phyloP scores from a whole-genome alignment of 2,888 invertebrate species.

The Onthophagus sagittarius region DNA sequence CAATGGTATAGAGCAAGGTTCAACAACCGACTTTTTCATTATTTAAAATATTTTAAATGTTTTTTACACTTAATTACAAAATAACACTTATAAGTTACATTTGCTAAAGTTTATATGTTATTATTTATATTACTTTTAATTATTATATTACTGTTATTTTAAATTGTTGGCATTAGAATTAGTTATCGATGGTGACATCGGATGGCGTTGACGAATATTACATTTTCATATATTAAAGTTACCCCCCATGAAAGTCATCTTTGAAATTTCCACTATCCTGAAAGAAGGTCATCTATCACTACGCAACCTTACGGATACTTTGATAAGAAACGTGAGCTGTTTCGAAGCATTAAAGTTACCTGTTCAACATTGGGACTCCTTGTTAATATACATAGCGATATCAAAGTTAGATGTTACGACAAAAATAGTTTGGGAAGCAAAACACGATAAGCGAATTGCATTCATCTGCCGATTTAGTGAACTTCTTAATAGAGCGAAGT shows the following conservation, averaged over 20 bases:
- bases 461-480: background rate
- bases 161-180: no score
- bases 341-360: constrained; percentile 1
- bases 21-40: no score
- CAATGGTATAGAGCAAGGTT: no score
- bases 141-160: no score
- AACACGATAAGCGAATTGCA: background rate
- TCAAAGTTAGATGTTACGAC: constrained; percentile 8
- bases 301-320: constrained; percentile 2
- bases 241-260: no score
- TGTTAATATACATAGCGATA: constrained; percentile 3
- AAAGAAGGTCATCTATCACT: constrained; percentile 1
- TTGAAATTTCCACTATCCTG: background rate
- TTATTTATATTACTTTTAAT: no score
- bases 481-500: background rate
- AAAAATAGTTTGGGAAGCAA: constrained; percentile 14
- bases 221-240: background rate
- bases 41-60: no score
- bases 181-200: no score
- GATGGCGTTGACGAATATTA: background rate
- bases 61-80: no score
- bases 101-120: no score
- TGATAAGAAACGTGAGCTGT: constrained; percentile 2
- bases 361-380: constrained; percentile 1
- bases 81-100: no score